Base-by-base conservation (phyloP, 2,888 invertebrate species). In the Myopa testacea region DNA sequence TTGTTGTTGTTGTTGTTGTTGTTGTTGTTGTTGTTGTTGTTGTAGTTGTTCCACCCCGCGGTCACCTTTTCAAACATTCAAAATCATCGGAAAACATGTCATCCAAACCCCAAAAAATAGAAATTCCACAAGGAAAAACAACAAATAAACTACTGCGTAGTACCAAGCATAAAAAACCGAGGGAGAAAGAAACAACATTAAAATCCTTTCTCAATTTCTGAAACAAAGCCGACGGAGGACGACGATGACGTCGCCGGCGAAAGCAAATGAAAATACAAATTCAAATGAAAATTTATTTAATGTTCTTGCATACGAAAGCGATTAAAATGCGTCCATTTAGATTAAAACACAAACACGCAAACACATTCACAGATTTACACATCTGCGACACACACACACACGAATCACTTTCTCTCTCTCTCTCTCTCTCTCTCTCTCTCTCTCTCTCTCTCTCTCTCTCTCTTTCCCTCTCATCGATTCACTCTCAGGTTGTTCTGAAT, bases 201-300 rank as follows among this genome's bases (percentile, higher is more conserved):
- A 34, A 38, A 40, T 69, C 60, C 60, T 58, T 68, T 68, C 26
- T 45, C 45, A 45, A 45, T 45, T 45, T 45, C 3, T 10, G 45
- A 45, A 45, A 45, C 45, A 3, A 45, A 40, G 16, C 19, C 19
- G 37, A 74, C 74, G 37, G 69, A 55, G 69, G 60, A 60, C 40
- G 60, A 45, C 16, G 65, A 38, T 60, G 60, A 60, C 40, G 60
- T 34, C 16, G 65, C 3, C n/a, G 12, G 50, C 68, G 8, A 26
- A 63, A 52, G 40, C 40, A 70, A 55, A 55, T n/a, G 55, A 14
- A n/a, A n/a, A 45, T 40, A 55, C 38, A 62, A 73, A 65, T 45
- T 34, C 74, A 81, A 81, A 81, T 82, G 81, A 75, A 80, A 83
- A 82, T 82, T 83, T 82, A 82, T 83, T 82, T 82, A 82, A 83